Base-by-base conservation (phyloP, 2,797 vertebrate genomes). In the Scolopax bukidnonensis region DNA sequence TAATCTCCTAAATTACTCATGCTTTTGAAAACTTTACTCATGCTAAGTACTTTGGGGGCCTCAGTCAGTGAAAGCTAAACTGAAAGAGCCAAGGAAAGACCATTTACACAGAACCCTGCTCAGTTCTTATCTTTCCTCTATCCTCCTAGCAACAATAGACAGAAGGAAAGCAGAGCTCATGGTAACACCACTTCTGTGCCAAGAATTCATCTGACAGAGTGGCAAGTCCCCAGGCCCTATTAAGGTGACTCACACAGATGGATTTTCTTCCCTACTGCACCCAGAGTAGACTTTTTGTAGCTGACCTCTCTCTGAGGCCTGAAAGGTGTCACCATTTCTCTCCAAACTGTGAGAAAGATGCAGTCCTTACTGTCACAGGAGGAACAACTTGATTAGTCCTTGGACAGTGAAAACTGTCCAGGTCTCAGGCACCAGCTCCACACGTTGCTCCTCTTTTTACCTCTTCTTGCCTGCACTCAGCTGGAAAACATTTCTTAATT, bases 11-110 rank as follows among this genome's bases (percentile, higher is more conserved):
- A 96, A 94, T 90, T 86, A 92, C 91, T 90, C 71, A 71, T 1
- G 83, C 83, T 94, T 94, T 92, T 87, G 70, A 94, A 95, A 96
- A 93, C 82, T 96, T 95, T 91, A 57, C 70, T 79, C 73, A 74
- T 63, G 70, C 77, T 89, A 95, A 95, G 83, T 87, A 77, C 77
- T 93, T 77, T 36, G 41, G 60, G 83, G 84, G 48, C 78, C 77
- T 87, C 81, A n/a, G 91, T 78, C 57, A 73, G 73, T 76, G 77
- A 95, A 92, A 94, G 63, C 67, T 95, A 89, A 95, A 80, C 83
- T 69, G 48, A 82, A 88, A 84, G 68, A 89, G 0, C 63, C 60
- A 50, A 79, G 77, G 85, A 90, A 91, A 78, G 61, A 82, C 67
- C 85, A 67, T 84, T 95, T 84, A 91, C 27, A 70, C 30, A 79